Evolutionary conservation across 2,797 vertebrate species (phyloP), one percentile per base, ranked within the genome.

Genomic region (Atherinosoma microstoma): DNA sequence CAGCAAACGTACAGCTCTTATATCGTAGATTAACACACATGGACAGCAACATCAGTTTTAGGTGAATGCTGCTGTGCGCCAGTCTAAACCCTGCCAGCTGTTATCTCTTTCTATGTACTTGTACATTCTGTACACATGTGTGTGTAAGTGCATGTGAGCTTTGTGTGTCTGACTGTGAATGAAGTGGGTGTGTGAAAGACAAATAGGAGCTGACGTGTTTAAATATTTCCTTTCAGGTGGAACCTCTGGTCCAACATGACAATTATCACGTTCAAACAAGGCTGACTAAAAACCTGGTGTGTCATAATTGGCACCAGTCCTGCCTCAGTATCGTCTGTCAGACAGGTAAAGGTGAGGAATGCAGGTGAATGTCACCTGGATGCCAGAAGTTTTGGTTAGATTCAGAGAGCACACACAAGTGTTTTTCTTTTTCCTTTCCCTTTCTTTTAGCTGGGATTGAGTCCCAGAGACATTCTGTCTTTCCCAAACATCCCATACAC

Each of bases 341-440:
- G 35, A 71, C 74, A 80, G 60, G 61, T 67, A 32, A 45, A 78
- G 51, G 62, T 66, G 65, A 79, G 58, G 51, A 75, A 78, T 64
- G 62, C 27, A 36, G 56, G 34, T 59, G 71, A 69, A 67, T 13
- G 27, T 63, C 72, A 53, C 59, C 22, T 45, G 27, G 61, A 30
- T 0, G 67, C 76, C 49, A 68, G 79, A 75, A 49, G 67, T 70
- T 81, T 82, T 30, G 2, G 81, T 83, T 85, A 24, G 30, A 36
- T 22, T 59, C 40, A 64, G 34, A 38, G 29, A 35, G 45, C 1
- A 24, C 45, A 63, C 20, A 22, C 34, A 13, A 0, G 2, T 30
- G 35, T 1, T 56, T 57, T 57, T n/a, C 53, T 67, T 67, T 32
- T 27, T 49, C 4, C 42, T 20, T 15, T 20, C 10, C 10, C 15